Base-by-base conservation (phyloP, 2,113 vertebrate species). In the Indri indri region DNA sequence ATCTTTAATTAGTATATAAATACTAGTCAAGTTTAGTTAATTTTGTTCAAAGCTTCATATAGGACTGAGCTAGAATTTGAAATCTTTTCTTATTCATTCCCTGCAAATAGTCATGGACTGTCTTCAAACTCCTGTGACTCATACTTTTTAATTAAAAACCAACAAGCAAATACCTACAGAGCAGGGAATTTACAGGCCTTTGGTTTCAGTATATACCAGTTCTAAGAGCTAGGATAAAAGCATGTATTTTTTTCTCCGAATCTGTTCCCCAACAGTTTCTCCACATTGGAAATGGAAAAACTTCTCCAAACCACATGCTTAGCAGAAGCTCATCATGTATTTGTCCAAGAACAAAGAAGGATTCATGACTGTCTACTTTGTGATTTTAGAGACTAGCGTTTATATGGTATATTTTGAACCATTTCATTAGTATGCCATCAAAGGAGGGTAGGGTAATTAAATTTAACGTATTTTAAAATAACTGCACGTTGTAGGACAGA, bases 401-500 rank as follows among this genome's bases (percentile, higher is more conserved):
- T 47, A 65, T 90, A 79, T 6, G n/a, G 30, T 22, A 25, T 71
- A 52, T 84, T 95, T 90, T 54, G 66, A 82, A 88, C 52, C 57
- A 57, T 89, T 85, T 37, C n/a, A 71, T 94, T 93, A 97, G 40
- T n/a, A 57, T 59, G 30, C 20, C 47, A 95, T 90, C 37, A 92
- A 83, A 95, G 61, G 40, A 95, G 76, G 34, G 57, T 93, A 45
- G 37, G 50, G 91, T 95, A 84, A 91, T 76, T 95, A 91, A 71
- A 83, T 74, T 3, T 80, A 85, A 83, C 23, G 76, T 22, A 81
- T 80, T 97, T 94, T 79, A 93, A 96, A 96, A 90, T 86, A 96
- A 74, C 54, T 59, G 14, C 30, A 18, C 88, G 34, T 63, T 50
- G 52, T 54, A 42, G 76, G 80, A 68, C 80, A 90, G 88, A 84